Conservation (phyloP, 1,140 invertebrate species). For the Diplogasteroides magnus region DNA sequence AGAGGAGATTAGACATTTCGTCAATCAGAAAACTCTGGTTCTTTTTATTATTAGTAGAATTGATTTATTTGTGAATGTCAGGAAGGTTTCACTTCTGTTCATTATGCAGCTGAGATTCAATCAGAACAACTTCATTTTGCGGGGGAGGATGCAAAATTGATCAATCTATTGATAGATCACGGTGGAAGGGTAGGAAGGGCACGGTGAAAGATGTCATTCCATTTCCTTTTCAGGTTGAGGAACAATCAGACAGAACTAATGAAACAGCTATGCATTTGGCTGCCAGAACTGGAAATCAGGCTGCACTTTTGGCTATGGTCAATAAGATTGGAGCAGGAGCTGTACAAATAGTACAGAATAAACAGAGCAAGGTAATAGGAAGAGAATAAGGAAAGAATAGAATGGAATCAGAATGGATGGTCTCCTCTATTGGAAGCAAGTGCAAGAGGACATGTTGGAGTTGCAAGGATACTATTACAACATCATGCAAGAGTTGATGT, state of each 20-base stretch:
- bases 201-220: no score
- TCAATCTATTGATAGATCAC: constrained; percentile 77
- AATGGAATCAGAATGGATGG: constrained; percentile 70
- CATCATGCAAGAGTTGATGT: constrained; percentile 87
- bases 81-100: constrained; percentile 85
- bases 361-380: constrained; percentile 69
- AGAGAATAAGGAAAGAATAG: background rate
- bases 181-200: constrained; percentile 85
- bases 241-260: constrained; percentile 49
- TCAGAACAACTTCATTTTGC: constrained; percentile 60
- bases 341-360: constrained; percentile 84
- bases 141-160: constrained; percentile 81
- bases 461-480: constrained; percentile 50
- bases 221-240: constrained; percentile 13
- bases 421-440: constrained; percentile 86
- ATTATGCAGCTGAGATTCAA: constrained; percentile 65
- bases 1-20: constrained; percentile 48
- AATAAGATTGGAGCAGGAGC: constrained; percentile 76
- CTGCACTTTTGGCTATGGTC: constrained; percentile 86
- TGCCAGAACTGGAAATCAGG: constrained; percentile 87
- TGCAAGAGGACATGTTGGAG: constrained; percentile 63
- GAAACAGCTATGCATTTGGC: constrained; percentile 94
- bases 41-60: no score
- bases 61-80: no score
- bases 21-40: constrained; percentile 60